These are phyloP conservation scores for Aspidoscelis tigris DNA, from an alignment of 2,113 vertebrate genomes.

Conservation along the genomic window DNA sequence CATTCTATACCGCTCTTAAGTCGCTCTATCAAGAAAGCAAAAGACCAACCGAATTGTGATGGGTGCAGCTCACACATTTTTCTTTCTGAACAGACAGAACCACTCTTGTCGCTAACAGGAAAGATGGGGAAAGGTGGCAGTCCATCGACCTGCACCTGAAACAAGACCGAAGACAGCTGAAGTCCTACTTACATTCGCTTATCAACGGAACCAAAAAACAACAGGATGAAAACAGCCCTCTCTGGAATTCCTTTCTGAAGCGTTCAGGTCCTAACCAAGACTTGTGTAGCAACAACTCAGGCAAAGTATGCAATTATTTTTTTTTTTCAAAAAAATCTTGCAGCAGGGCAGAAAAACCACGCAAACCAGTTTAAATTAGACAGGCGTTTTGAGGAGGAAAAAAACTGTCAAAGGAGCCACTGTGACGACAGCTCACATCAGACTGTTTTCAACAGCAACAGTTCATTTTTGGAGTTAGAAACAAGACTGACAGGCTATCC, in stretches of 20 bases:
- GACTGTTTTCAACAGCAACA: constrained; percentile 53
- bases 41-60: constrained; percentile 21
- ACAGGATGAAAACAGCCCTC: constrained; percentile 26
- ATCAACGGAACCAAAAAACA: constrained; percentile 40
- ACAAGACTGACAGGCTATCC: constrained; percentile 42
- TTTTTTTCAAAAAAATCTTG: not conserved
- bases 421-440: constrained; percentile 33
- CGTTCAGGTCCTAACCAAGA: constrained; percentile 14
- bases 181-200: constrained; percentile 53
- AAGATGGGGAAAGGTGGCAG: not conserved
- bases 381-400: not conserved
- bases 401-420: constrained; percentile 45
- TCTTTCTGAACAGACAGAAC: not conserved
- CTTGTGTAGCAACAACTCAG: constrained; percentile 53
- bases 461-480: constrained; percentile 55
- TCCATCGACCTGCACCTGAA: constrained; percentile 29
- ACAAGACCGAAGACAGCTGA: constrained; percentile 27
- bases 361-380: constrained; percentile 1
- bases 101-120: constrained; percentile 38
- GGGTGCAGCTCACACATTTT: constrained; percentile 34
- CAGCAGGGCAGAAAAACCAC: not conserved
- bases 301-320: not conserved
- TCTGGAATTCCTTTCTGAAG: constrained; percentile 54
- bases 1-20: constrained; percentile 3
- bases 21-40: not conserved